Evolutionary conservation across 1,140 invertebrate species (phyloP), one percentile per base, ranked within the genome.

Genomic region (Caenorhabditis inopinata): DNA sequence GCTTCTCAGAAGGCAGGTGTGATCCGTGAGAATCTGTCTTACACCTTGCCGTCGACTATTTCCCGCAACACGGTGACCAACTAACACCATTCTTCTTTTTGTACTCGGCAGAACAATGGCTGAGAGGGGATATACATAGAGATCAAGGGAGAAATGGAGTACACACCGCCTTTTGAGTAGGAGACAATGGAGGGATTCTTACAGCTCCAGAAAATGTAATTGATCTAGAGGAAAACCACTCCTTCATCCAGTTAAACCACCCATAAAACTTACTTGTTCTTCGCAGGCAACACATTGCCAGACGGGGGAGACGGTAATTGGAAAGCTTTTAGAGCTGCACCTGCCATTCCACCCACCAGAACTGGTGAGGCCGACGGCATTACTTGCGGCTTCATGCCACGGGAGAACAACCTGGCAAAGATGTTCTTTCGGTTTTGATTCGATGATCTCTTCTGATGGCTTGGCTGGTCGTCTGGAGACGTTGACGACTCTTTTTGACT

Each of bases 331-430:
- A 47, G 46, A 47, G 46, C 18, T 5, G 27, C 6, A n/a, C n/a
- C 18, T 58, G 27, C 27, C 51, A 58, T 25, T 42, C 38, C 38
- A 7, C 51, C 51, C 14, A 68, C 58, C n/a, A 38, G 4, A 12
- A 68, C 32, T 23, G 58, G 58, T 6, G 58, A 68, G 2, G 58
- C 58, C 23, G 58, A 68, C 23, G 58, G 58, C 58, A 68, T 68
- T 6, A 68, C 14, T 32, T 58, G 58, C 1, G 58, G 25, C n/a
- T 68, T 68, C 32, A 68, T 68, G 32, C 58, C 58, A 68, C 75
- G 46, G 9, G 47, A 49, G 73, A 80, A 80, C 6, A 80, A 45
- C 6, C 79, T 18, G 5, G 79, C 79, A 11, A 80, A 48, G 14
- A 80, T 51, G 23, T 73, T 73, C 25, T 45, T 46, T 23, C 9